Percentiles rank a stretch among this genome's conserved stretches.
Evolutionary conservation across 2,113 vertebrate genomes (phyloP).

Genomic region (Tragelaphus imberbis): DNA sequence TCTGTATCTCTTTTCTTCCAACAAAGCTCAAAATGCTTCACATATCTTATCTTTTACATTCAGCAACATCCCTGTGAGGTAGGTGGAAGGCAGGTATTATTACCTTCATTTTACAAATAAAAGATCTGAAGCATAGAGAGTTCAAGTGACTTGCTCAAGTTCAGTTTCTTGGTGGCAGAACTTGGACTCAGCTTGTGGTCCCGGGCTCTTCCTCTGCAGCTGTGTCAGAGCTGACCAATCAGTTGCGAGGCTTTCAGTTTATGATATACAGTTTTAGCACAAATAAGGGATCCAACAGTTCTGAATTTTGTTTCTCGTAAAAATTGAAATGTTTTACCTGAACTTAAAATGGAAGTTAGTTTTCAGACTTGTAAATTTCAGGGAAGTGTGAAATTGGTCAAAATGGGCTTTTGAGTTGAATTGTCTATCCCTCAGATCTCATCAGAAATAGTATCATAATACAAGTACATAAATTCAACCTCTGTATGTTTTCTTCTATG

Average conservation of each 20-base stretch:
- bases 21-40: slow-evolving; percentile 72
- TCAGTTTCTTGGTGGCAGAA: slow-evolving; percentile 41
- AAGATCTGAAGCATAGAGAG: slow-evolving; percentile 52
- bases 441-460: slow-evolving; percentile 29
- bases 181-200: neutral
- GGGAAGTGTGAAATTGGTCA: neutral
- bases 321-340: neutral
- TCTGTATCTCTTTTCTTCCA: slow-evolving; percentile 71
- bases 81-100: slow-evolving; percentile 73
- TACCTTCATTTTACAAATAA: slow-evolving; percentile 70
- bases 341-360: neutral
- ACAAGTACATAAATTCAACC: slow-evolving; percentile 54
- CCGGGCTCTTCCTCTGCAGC: neutral
- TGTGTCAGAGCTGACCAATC: neutral
- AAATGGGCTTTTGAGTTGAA: slow-evolving; percentile 34
- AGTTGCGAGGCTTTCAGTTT: neutral
- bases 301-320: neutral
- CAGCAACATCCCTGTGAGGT: slow-evolving; percentile 64
- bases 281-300: neutral
- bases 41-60: slow-evolving; percentile 69
- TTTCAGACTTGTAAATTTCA: slow-evolving; percentile 1
- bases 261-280: neutral
- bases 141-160: slow-evolving; percentile 58
- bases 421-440: slow-evolving; percentile 45
- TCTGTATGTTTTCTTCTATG: slow-evolving; percentile 71